Evolutionary conservation across 2,797 vertebrate species (phyloP), one percentile per base, ranked within the genome.

Genomic region (Morus bassanus): DNA sequence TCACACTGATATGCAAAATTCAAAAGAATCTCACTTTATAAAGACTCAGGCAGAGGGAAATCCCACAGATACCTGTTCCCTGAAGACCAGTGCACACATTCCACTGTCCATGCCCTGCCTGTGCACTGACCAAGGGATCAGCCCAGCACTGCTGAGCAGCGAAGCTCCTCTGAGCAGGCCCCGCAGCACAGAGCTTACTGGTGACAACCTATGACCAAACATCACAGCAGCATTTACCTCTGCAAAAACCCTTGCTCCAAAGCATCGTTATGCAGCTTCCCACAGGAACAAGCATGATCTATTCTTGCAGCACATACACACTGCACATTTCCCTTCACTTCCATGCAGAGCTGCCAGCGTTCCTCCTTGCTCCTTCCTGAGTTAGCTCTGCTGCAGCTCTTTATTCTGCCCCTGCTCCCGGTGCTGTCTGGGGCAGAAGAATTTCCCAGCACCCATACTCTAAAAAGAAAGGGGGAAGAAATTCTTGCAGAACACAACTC

Each of bases 1-100:
- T 81, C 1, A 0, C 33, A 35, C 31, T 2, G 18, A 75, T 14
- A 39, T 0, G 2, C 1, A 1, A 59, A 83, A 86, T 30, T 70
- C 41, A 18, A 54, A 46, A 88, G 23, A 77, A 43, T 53, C 31
- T 74, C 37, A 25, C 33, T 64, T 12, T 37, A 10, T 6, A 37
- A 80, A 74, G 74, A 64, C 35, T 84, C n/a, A 18, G 30, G 63
- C 31, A 94, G 57, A 90, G 25, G 13, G 14, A 90, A 93, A 88
- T 39, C 61, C 80, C 37, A 50, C 13, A 70, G 31, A 18, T 18
- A 45, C 1, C 25, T 77, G 35, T 18, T 60, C 39, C 19, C 35
- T 53, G 54, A 77, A 92, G 80, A 45, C 46, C n/a, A 56, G 50
- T 4, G 4, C 25, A 35, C 46, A 60, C 39, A 37, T 25, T 35